These are phyloP conservation scores for Lymantria dispar DNA, from an alignment of 2,888 invertebrate genomes.

Conservation along the genomic window DNA sequence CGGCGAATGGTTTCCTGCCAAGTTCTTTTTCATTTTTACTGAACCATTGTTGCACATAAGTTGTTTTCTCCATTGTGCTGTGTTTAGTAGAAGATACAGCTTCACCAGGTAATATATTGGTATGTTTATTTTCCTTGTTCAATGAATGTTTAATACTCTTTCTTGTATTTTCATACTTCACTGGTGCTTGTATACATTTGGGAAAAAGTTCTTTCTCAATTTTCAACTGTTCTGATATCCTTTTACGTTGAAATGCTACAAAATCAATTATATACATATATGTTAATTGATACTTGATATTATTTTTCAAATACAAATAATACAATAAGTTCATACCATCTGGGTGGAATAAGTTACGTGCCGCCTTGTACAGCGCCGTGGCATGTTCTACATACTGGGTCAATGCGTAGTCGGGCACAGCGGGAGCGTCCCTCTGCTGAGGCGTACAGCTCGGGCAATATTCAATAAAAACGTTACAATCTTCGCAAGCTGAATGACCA, in stretches of 20 bases:
- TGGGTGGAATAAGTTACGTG: conserved; percentile 53
- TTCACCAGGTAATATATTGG: conserved; percentile 52
- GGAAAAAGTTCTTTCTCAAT: conserved; percentile 70
- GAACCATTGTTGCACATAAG: conserved; percentile 64
- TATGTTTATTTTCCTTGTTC: conserved; percentile 49
- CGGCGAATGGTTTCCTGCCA: conserved; percentile 56
- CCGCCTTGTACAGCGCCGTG: conserved; percentile 42
- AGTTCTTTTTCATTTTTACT: conserved; percentile 43
- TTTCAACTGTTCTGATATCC: conserved; percentile 60
- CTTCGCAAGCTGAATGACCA: conserved; percentile 62
- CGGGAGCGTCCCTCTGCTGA: conserved; percentile 20
- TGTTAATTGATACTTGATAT: neutral
- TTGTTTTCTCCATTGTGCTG: conserved; percentile 53
- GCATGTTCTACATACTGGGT: conserved; percentile 47
- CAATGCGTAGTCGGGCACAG: conserved; percentile 40
- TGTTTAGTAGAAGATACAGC: conserved; percentile 26
- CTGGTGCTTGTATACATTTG: conserved; percentile 67
- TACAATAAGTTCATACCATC: conserved; percentile 46
- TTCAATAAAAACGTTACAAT: conserved; percentile 43
- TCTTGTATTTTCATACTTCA: conserved; percentile 65
- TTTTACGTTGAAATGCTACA: conserved; percentile 55
- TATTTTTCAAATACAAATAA: neutral
- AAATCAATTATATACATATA: conserved; percentile 15
- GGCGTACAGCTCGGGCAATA: conserved; percentile 53
- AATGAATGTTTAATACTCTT: conserved; percentile 41